Base-by-base conservation (phyloP, 2,113 vertebrate species). In the Willisornis vidua region DNA sequence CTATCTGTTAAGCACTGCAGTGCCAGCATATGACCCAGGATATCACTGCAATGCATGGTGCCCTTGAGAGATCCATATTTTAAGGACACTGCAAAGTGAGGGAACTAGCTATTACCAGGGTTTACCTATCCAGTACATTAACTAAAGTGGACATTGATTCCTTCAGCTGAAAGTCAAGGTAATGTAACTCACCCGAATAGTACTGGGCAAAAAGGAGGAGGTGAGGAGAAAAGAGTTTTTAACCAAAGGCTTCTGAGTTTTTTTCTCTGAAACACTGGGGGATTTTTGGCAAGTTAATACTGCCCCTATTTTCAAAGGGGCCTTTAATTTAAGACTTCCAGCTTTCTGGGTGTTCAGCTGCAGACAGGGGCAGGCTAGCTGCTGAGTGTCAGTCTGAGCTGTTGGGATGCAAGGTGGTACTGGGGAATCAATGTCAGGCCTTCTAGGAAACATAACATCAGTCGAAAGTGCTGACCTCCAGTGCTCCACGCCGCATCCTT, bases 91-190 rank as follows among this genome's bases (percentile, higher is more conserved):
- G 39, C 7, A 39, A 94, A 92, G 41, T 67, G 48, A 84, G 75
- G 28, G 28, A 91, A 52, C 11, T 48, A 41, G 14, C 15, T 80
- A 23, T 85, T 82, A 51, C 19, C 22, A 51, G 45, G 25, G 20
- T 57, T 92, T 39, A 31, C 54, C 78, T 90, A 31, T 82, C 49
- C 3, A 5, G 41, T 61, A 13, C 14, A 26, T 77, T 39, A 62
- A 23, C 46, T 80, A 48, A 71, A 86, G 20, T 25, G 14, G 72
- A 67, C 31, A 35, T 41, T 61, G 37, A 65, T 90, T 94, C 52
- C 57, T 85, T 89, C 75, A 80, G 39, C 23, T 92, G 54, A 86
- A 95, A 91, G 52, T 52, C 68, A 84, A 74, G 57, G 37, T 55
- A 52, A 85, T 31, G 67, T 67, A 78, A 20, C 31, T 93, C 26